Evolutionary conservation across 2,888 invertebrate genomes (phyloP), one percentile per base, ranked within the genome.

Genomic region (Formica aserva): DNA sequence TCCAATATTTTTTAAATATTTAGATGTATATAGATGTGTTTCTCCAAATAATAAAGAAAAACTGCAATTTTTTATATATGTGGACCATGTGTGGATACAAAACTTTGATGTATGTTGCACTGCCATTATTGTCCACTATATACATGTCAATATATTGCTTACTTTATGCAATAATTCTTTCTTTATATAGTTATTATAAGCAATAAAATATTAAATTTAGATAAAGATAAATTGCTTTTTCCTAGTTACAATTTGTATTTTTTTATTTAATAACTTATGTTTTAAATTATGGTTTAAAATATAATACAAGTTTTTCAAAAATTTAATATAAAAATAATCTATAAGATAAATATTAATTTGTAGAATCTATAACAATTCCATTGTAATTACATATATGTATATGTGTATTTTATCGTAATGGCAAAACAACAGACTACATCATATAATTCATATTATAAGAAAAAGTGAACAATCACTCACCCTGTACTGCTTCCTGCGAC

Each of bases 401-500:
- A 5, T 60, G 18, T 45, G 48, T 69, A 35, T 18, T 9, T 67
- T 71, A 41, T 29, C 18, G 18, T 72, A 60, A 80, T 80, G 72
- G 65, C 83, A 84, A 5, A 60, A 63, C 84, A 66, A 74, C 72
- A 52, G 26, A 66, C 29, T 45, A 48, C 45, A 57, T 82, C 15
- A 57, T 63, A 57, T 55, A 69, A 80, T 55, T 81, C 26, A 8
- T 65, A 83, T 67, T 62, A 83, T 82, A 63, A 84, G 13, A 41
- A 82, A 52, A 82, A 0, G 26, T 60, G 1, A 22, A 35, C 15
- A 82, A 87, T 84, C 83, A 94, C 95, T 95, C 91, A 95, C 95
- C 95, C 93, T 95, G 95, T 82, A 93, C 92, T 88, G 94, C 92
- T 86, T 95, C 95, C 89, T 95, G 95, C 66, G 94, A 88, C 90